Evolutionary conservation across 2,113 vertebrate genomes (phyloP).

Genomic region (Pygoscelis antarcticus): DNA sequence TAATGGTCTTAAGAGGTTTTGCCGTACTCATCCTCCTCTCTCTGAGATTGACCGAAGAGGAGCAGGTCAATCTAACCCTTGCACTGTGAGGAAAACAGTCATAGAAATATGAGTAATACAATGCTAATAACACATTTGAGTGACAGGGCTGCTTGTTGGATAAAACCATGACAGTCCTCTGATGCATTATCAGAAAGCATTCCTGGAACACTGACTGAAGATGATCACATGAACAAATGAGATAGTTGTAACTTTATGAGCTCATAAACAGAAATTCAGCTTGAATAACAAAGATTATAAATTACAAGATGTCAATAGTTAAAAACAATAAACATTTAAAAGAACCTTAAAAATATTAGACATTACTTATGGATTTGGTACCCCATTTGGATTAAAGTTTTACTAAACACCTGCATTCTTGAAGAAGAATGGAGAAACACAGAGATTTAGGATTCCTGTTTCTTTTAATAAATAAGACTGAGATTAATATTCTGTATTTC

Average conservation of each 20-base stretch:
- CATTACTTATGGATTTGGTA: neutral
- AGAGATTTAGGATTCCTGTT: neutral
- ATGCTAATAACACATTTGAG: neutral
- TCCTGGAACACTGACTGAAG: neutral
- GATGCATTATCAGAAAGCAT: neutral
- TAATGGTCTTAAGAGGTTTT: neutral
- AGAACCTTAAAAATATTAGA: neutral
- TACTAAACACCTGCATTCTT: neutral
- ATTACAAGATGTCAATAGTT: neutral
- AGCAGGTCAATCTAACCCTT: neutral
- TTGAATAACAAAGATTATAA: neutral
- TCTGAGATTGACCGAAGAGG: neutral
- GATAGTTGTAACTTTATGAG: neutral
- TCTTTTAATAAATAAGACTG: neutral
- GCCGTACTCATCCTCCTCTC: neutral
- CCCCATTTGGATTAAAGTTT: neutral
- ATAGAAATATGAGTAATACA: neutral
- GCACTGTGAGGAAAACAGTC: neutral
- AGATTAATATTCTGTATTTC: neutral
- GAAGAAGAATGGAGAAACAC: neutral
- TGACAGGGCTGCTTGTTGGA: neutral
- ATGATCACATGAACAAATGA: neutral
- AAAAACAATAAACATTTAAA: neutral
- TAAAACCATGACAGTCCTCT: neutral
- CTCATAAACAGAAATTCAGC: neutral